Percentiles rank a stretch among this genome's conserved stretches.
phyloP scores from a whole-genome alignment of 2,797 vertebrate genomes.

The Melanogrammus aeglefinus region DNA sequence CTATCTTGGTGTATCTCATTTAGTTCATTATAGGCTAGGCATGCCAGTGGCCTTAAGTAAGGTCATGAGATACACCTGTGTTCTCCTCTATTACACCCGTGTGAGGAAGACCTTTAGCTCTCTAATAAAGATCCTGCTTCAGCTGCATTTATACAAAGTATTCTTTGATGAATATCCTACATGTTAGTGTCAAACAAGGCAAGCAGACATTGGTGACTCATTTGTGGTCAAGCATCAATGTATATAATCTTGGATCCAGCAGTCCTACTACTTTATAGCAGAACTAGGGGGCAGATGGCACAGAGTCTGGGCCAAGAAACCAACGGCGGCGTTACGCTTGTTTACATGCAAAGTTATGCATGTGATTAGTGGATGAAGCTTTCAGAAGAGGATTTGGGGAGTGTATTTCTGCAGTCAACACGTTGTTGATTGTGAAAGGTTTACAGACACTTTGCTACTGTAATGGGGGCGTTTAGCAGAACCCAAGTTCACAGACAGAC shows the following conservation, averaged over 20 bases:
- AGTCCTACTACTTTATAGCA: neutral
- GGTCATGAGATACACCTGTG: neutral
- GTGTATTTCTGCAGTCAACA: too few relatives aligned
- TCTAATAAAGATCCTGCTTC: neutral
- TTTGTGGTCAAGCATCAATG: neutral
- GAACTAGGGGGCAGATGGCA: neutral
- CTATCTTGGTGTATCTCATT: neutral
- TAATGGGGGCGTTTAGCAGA: too few relatives aligned
- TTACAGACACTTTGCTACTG: neutral
- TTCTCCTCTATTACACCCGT: neutral
- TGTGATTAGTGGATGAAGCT: too few relatives aligned
- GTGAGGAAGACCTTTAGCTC: neutral
- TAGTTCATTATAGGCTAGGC: neutral
- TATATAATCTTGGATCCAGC: neutral
- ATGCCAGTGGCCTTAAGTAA: neutral
- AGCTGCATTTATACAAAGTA: neutral
- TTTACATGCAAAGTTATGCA: too few relatives aligned
- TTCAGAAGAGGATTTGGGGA: too few relatives aligned
- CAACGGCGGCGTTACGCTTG: too few relatives aligned
- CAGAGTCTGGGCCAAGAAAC: neutral
- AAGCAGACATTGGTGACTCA: neutral
- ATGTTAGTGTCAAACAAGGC: neutral
- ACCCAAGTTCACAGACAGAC: too few relatives aligned
- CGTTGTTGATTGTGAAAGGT: neutral
- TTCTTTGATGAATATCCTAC: neutral